Evolutionary conservation across 2,888 invertebrate species (phyloP), one percentile per base, ranked within the genome.

Genomic region (Heliconius erato): DNA sequence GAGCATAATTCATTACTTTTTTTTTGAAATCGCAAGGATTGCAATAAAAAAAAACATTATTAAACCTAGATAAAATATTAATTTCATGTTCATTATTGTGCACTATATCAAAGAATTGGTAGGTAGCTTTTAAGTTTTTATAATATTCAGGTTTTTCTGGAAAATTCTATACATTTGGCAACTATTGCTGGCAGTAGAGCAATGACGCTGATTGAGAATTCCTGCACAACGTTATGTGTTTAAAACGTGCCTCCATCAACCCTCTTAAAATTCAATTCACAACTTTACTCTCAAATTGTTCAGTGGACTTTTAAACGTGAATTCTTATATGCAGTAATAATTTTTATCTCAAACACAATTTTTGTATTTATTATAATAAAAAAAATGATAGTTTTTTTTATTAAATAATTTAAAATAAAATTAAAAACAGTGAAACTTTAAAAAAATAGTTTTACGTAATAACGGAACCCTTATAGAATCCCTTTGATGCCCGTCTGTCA

Each of bases 241-340:
- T 76, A 76, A 81, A 74, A 69, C 68, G 80, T 76, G 77, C 77
- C 67, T 81, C 76, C 59, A 76, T 76, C 80, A 54, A 44, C 68
- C 59, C 68, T 81, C 68, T 81, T 81, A 81, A 76, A 81, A 81
- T 81, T 81, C 80, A 81, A 59, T 76, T 69, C 76, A 77, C 80
- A 76, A 35, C 69, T 76, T 76, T 69, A 59, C 68, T 69, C 54
- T 80, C 28, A 68, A 76, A 81, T 76, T 68, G 74, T n/a, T 59
- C 35, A 76, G 59, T 76, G 59, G 32, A 54, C 32, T 35, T 54
- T 12, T 74, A 65, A 65, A n/a, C 49, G 74, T 49, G 26, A 74
- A 26, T 74, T 80, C 44, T n/a, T 44, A 54, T 35, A 67, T 44
- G 32, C 49, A 74, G 65, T 7, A 65, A 35, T 44, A 40, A 44